Evolutionary conservation across 2,888 invertebrate species (phyloP), one percentile per base, ranked within the genome.

Genomic region (Buathra laborator): DNA sequence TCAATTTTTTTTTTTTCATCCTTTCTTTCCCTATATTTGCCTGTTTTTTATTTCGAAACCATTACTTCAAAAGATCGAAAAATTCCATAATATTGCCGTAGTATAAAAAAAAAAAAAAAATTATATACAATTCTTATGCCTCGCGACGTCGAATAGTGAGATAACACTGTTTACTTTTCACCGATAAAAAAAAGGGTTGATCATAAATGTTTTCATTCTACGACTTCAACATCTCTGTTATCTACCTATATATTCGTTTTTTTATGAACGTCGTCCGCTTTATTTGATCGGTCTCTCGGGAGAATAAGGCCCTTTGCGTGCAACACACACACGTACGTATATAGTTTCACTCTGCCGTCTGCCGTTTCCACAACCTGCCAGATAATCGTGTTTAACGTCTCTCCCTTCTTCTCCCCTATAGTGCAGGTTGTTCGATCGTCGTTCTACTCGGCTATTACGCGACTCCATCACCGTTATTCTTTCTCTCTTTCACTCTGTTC

Each of bases 371-470:
- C 78, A 70, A 78, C 51, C 68, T 59, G 78, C 48, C 32, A 44
- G 78, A 83, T 79, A 79, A 74, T 79, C 70, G 56, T 74, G 70
- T 70, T 70, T 46, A 53, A 29, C 51, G 19, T 43, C 19, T n/a
- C 43, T 16, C 4, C 12, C 37, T n/a, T 43, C 48, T 12, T 51
- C 62, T 6, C 37, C 66, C 53, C 44, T n/a, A 14, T n/a, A 14
- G 9, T 32, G 51, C 62, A 64, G 68, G 62, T 74, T 66, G 32
- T 66, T 79, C 64, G 70, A 62, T 64, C 70, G 46, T 83, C 43
- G 70, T 46, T 77, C 64, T 56, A 12, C 56, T 46, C 59, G 19
- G 14, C 74, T 64, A 70, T 78, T 74, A 72, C 68, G 46, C 10
- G 70, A 64, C 51, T 16, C 44, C 62, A 16, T 29, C 68, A 62